Base-by-base conservation (phyloP, 2,888 invertebrate species). In the Syrista parreyssii region DNA sequence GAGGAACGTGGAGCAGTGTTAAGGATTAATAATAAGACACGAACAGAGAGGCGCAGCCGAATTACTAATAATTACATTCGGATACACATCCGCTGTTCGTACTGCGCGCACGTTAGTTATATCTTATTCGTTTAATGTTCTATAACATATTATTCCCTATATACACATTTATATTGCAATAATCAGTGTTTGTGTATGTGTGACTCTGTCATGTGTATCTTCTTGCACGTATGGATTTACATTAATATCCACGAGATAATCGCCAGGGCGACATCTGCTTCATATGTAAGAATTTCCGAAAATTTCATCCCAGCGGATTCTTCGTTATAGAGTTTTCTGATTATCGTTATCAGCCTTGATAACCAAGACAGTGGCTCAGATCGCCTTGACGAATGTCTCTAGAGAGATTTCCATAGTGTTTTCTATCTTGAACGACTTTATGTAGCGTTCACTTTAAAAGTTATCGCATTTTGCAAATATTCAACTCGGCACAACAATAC, bases 141-240 rank as follows among this genome's bases (percentile, higher is more conserved):
- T 88, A 84, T 87, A 87, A 88, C 85, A 87, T 87, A 81, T 75
- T 87, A 85, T 79, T 85, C 80, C 82, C 88, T 91, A 91, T 91
- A 90, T 91, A 91, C 90, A 91, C 91, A 91, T 90, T 91, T 91
- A 91, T 90, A 90, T 89, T 90, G 89, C 90, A 89, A 87, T 89
- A 89, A 90, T 90, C 86, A 84, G 84, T 87, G 85, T 87, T 85
- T 80, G 80, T 81, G 80, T 82, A 78, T 78, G 36, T 75, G 55
- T 75, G 9, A 68, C 31, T 68, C n/a, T 36, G 77, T 84, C 82
- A 36, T 75, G 79, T 83, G 84, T 86, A 83, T 81, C 81, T 81
- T 68, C 78, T 75, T 75, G 72, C 36, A 78, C 75, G 69, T 31
- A 71, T 71, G 71, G 35, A 40, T 77, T 78, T 74, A 78, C 73